phyloP scores from a whole-genome alignment of 2,113 vertebrate genomes.

The Salvelinus fontinalis region DNA sequence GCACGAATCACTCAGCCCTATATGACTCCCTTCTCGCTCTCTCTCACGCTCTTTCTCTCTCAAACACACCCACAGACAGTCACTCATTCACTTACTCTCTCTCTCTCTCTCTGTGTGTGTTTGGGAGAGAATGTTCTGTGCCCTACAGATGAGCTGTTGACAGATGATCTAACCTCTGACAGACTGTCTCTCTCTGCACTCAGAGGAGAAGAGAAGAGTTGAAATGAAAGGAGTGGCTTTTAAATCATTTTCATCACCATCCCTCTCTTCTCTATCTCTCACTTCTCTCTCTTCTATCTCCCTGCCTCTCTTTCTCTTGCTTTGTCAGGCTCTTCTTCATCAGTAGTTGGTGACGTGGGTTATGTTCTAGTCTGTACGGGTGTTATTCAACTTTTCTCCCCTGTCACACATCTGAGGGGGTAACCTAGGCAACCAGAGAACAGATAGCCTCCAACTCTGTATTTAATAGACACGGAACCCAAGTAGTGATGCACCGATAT shows the following conservation, averaged over 20 bases:
- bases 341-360: constrained; percentile 5
- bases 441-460: constrained; percentile 28
- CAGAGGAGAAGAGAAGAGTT: neutral
- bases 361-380: neutral
- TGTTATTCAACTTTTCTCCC: constrained; percentile 9
- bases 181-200: neutral
- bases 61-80: neutral
- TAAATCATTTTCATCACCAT: constrained; percentile 1
- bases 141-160: neutral
- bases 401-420: constrained; percentile 37
- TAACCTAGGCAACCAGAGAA: constrained; percentile 57
- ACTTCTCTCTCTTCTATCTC: constrained; percentile 17
- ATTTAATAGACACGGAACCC: constrained; percentile 24
- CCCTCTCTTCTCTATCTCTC: constrained; percentile 2
- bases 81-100: neutral
- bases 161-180: neutral
- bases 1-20: too few species aligned
- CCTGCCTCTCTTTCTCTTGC: neutral
- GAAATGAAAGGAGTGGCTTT: constrained; percentile 1
- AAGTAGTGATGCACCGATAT: too few species aligned
- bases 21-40: too few species aligned
- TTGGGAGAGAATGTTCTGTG: constrained; percentile 3
- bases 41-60: neutral
- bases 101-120: neutral
- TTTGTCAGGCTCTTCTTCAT: neutral